Percentiles rank a stretch among this genome's conserved stretches.
Conservation (phyloP, 2,113 vertebrate species). For the Oreocharis arfaki region DNA sequence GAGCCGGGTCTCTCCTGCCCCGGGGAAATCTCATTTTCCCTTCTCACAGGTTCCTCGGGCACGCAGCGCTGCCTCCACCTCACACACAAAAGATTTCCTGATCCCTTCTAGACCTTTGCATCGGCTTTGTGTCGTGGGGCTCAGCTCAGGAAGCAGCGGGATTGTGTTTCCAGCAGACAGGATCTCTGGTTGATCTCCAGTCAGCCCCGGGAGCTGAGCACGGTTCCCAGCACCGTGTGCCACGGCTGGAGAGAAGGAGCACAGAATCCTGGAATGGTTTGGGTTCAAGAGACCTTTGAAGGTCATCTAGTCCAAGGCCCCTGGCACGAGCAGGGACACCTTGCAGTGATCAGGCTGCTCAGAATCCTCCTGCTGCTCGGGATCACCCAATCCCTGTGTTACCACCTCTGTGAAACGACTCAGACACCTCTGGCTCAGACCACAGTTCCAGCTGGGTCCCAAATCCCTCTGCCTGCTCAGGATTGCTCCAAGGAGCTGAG, state of each 20-base stretch:
- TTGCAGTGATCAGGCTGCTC: not conserved
- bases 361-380: not conserved
- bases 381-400: accelerated
- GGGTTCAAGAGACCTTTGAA: not conserved
- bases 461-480: not conserved
- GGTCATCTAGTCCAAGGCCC: not conserved
- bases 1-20: not conserved
- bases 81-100: conserved; percentile 24
- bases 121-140: not conserved
- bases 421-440: not conserved
- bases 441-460: not conserved
- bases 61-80: not conserved
- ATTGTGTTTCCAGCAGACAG: conserved; percentile 19
- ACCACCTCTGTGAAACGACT: not conserved
- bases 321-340: not conserved
- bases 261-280: not conserved
- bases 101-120: not conserved
- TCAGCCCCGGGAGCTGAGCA: not conserved
- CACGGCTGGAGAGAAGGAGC: not conserved
- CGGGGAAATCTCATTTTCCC: not conserved
- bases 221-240: accelerated
- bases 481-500: not conserved
- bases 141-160: conserved; percentile 28
- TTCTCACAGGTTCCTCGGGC: not conserved
- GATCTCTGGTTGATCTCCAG: conserved; percentile 14